Evolutionary conservation across 2,888 invertebrate genomes (phyloP).

Genomic region (Noctua comes): DNA sequence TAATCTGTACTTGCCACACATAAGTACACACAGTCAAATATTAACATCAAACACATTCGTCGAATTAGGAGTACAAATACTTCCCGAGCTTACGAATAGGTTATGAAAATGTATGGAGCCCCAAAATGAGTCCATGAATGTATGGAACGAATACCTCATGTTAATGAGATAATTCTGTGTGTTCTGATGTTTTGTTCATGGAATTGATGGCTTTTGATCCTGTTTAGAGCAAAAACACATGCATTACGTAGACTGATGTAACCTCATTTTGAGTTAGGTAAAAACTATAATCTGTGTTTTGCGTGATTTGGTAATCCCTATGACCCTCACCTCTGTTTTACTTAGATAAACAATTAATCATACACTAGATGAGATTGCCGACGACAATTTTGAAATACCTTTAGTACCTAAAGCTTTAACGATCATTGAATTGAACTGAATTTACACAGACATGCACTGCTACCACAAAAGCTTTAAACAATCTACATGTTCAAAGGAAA

Average conservation of each 20-base stretch:
- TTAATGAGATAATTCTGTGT: slow-evolving; percentile 29
- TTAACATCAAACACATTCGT: slow-evolving; percentile 41
- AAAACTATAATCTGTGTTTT: slow-evolving; percentile 5
- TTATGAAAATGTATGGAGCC: slow-evolving; percentile 21
- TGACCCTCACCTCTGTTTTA: neutral
- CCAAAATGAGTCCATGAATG: slow-evolving; percentile 16
- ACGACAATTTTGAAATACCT: too few species aligned
- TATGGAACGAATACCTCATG: slow-evolving; percentile 23
- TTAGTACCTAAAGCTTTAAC: neutral
- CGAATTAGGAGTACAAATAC: slow-evolving; percentile 31
- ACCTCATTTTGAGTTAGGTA: slow-evolving; percentile 20
- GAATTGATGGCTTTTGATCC: slow-evolving; percentile 25
- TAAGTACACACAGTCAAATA: slow-evolving; percentile 36
- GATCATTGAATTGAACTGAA: neutral
- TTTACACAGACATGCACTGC: neutral
- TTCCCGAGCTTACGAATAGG: slow-evolving; percentile 6
- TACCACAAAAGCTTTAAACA: slow-evolving; percentile 1
- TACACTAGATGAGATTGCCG: neutral
- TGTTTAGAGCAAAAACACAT: slow-evolving; percentile 13
- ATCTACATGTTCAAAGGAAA: slow-evolving; percentile 16
- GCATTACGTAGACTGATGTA: slow-evolving; percentile 17
- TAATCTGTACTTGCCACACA: slow-evolving; percentile 12
- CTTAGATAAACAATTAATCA: slow-evolving; percentile 6
- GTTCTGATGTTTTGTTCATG: neutral
- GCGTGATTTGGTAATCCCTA: neutral